Percentiles rank a stretch among this genome's conserved stretches.
phyloP scores from a whole-genome alignment of 2,888 invertebrate species.

The Clivina fossor region DNA sequence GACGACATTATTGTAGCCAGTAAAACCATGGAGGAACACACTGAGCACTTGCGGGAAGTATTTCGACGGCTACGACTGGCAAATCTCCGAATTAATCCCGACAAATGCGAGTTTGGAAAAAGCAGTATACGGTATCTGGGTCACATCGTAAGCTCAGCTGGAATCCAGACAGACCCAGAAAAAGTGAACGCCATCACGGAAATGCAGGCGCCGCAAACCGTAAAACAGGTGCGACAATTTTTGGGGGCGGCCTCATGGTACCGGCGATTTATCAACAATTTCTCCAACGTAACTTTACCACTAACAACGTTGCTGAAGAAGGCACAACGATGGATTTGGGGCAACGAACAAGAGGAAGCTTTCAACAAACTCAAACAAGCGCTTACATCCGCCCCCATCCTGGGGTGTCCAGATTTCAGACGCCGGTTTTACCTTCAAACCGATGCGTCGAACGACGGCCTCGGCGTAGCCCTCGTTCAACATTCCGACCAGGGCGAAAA shows the following conservation, averaged over 20 bases:
- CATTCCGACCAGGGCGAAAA: constrained; percentile 4
- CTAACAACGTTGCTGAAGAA: constrained; percentile 4
- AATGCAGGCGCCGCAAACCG: neutral
- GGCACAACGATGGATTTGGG: constrained; percentile 34
- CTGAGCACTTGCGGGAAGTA: constrained; percentile 31
- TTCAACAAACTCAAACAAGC: constrained; percentile 34
- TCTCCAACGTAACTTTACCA: neutral
- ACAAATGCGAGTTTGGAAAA: constrained; percentile 39
- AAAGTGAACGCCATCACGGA: constrained; percentile 33
- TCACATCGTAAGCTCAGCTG: constrained; percentile 24
- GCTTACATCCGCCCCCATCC: constrained; percentile 32
- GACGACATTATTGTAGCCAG: constrained; percentile 41
- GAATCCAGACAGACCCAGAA: constrained; percentile 21
- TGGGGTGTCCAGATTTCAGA: constrained; percentile 37
- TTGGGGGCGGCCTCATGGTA: constrained; percentile 38
- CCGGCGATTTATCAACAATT: constrained; percentile 9
- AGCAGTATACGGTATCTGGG: constrained; percentile 36
- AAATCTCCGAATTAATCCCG: constrained; percentile 33
- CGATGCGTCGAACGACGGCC: constrained; percentile 20
- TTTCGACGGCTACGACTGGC: constrained; percentile 35
- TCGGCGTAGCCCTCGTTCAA: constrained; percentile 31
- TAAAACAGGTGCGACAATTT: constrained; percentile 37
- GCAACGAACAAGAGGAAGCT: constrained; percentile 35
- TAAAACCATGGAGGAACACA: constrained; percentile 30
- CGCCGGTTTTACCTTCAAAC: constrained; percentile 31